Conservation (phyloP, 1,140 invertebrate species). For the Neodiprion virginianus region DNA sequence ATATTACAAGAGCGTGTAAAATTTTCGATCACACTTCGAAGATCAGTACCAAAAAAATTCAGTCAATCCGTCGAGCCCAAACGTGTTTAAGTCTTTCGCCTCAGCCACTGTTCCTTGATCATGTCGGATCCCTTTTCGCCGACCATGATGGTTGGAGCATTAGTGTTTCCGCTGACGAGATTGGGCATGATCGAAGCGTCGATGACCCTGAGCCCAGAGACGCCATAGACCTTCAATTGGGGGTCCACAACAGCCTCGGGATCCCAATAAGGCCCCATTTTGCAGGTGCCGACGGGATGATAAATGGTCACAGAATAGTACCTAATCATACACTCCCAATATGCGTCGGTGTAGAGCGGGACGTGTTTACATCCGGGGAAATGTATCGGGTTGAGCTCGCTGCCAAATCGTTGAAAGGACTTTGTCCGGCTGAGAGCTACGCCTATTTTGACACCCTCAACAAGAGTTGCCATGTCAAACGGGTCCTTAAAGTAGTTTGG, state of each 20-base stretch:
- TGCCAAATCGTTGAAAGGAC: conserved; percentile 74
- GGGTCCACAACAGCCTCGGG: conserved; percentile 87
- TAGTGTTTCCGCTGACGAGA: conserved; percentile 83
- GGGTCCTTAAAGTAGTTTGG: conserved; percentile 89
- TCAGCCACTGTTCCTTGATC: conserved; percentile 82
- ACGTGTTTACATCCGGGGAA: conserved; percentile 77
- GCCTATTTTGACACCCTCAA: conserved; percentile 84
- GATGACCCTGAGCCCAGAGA: conserved; percentile 80
- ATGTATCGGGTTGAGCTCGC: conserved; percentile 69
- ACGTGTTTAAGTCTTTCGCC: conserved; percentile 34
- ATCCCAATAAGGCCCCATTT: conserved; percentile 91
- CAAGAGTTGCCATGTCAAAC: conserved; percentile 77
- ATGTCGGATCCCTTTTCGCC: conserved; percentile 84
- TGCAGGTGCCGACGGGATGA: conserved; percentile 89
- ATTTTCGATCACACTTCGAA: no score
- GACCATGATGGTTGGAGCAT: conserved; percentile 85
- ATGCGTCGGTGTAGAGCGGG: conserved; percentile 72
- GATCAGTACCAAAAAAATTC: not conserved
- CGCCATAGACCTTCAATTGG: conserved; percentile 79
- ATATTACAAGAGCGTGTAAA: no score
- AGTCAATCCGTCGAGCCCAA: not conserved
- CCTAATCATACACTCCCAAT: conserved; percentile 85
- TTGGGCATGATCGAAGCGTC: conserved; percentile 88
- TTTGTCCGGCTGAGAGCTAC: conserved; percentile 76
- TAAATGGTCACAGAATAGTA: conserved; percentile 83